Evolutionary conservation across 2,888 invertebrate genomes (phyloP), one percentile per base, ranked within the genome.

Genomic region (Plagiodera versicolora): DNA sequence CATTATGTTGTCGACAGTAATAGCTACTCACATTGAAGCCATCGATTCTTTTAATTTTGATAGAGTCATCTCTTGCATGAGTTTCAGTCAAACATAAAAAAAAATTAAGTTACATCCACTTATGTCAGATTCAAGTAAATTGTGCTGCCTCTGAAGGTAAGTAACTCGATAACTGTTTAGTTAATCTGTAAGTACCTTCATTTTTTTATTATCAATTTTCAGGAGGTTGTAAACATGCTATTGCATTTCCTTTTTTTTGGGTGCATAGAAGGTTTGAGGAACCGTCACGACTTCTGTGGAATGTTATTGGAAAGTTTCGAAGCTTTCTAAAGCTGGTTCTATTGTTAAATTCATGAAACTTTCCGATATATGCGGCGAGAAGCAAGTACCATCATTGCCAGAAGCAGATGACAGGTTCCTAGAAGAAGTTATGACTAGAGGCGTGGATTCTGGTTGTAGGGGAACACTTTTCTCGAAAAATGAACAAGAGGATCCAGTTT

Each of bases 211-310:
- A n/a, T n/a, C n/a, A n/a, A n/a, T 28, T 24, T 49, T 49, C 56
- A 39, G 65, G 67, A 35, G 65, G 64, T 10, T 68, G 66, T 52
- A 67, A 68, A 54, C 68, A 67, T 60, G 65, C 60, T 30, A 59
- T 67, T 19, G 63, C 63, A 20, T 65, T 54, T 39, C 51, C 63
- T n/a, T n/a, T n/a, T 9, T 49, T 65, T 60, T 49, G 49, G 49
- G n/a, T 49, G 9, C 24, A 49, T 20, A 24, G 49, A 28, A 24
- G 49, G 9, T 28, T 14, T 49, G 55, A 65, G 47, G 56, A 67
- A 58, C 56, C 58, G 45, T 20, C 56, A 54, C 39, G 44, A 60
- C 49, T 49, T 49, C 49, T 28, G 20, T 28, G 14, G 28, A 28
- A 14, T 49, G 49, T 17, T 49, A 49, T 28, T 49, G 28, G 28